These are phyloP conservation scores for Eurystomus gularis DNA, from an alignment of 2,113 vertebrate genomes.

Conservation along the genomic window DNA sequence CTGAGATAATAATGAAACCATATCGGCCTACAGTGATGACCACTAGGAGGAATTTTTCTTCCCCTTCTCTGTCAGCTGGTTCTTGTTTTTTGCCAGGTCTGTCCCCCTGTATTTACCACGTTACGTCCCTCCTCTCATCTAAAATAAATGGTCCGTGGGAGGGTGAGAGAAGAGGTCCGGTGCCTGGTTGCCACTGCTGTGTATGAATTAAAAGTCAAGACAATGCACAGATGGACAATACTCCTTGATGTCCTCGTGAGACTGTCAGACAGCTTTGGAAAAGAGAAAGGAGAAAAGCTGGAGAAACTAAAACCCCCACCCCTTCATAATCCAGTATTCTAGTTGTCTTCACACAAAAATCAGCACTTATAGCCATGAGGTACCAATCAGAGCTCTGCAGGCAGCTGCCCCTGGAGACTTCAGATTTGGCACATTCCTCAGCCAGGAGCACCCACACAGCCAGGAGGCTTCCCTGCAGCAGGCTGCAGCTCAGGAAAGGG, in stretches of 20 bases:
- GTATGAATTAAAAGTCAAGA: neutral
- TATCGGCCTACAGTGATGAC: neutral
- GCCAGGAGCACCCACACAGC: neutral
- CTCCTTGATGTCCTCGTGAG: neutral
- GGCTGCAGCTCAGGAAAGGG: neutral
- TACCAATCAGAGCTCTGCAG: neutral
- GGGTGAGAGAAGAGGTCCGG: accelerated
- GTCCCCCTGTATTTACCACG: neutral
- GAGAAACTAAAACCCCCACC: neutral
- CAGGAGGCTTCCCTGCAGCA: neutral
- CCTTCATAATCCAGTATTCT: neutral
- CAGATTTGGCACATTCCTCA: neutral
- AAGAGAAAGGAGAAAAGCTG: neutral
- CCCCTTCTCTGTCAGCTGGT: neutral
- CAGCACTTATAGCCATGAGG: accelerated
- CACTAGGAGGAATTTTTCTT: neutral
- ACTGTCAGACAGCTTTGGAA: neutral
- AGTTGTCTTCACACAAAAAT: neutral
- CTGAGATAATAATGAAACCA: neutral
- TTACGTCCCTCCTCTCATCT: neutral
- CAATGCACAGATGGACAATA: neutral
- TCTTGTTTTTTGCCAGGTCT: neutral
- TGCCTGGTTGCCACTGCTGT: accelerated
- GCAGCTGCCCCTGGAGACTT: neutral
- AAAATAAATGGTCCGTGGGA: neutral